Base-by-base conservation (phyloP, 2,888 invertebrate genomes). In the Coenonympha glycerion region DNA sequence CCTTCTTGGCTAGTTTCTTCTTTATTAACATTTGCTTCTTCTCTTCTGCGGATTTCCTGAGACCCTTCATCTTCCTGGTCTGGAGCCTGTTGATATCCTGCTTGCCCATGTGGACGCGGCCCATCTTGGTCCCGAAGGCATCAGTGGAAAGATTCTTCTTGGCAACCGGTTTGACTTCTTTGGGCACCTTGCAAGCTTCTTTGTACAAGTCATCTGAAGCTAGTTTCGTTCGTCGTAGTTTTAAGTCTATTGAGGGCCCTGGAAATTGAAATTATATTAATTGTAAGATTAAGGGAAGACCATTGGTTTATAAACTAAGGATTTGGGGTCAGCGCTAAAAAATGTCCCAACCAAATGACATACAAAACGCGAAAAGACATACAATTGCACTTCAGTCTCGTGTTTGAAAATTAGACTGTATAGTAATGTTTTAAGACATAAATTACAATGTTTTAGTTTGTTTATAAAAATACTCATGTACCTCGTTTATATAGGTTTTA, bases 91-190 rank as follows among this genome's bases (percentile, higher is more conserved):
- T 88, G 24, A 98, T 89, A 65, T 96, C 92, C 71, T 99, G 99
- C 64, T 92, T 92, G 60, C 95, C 95, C 88, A 99, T 91, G 79
- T 99, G 99, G 50, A 99, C 92, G 45, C 97, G 92, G 33, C 97
- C 99, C 68, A 95, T 89, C 64, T 92, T 95, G 6, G 93, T 93
- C 47, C 98, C 99, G 68, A 99, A 92, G 2, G 89, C 91, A 86
- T 99, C 96, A 46, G 90, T 90, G 1, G 92, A 91, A 50, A 98
- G 90, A 73, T 99, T 99, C 90, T 99, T 99, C 88, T 94, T 95
- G 68, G 93, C 94, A 60, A 92, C 92, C 0, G 90, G 88, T 85
- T 91, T 94, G 5, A 94, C 82, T 75, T 92, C 91, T 69, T 91
- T 93, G 1, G 96, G 96, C 75, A 93, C 90, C 60, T 90, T 93